Evolutionary conservation across 2,113 vertebrate species (phyloP).

Genomic region (Numida meleagris): DNA sequence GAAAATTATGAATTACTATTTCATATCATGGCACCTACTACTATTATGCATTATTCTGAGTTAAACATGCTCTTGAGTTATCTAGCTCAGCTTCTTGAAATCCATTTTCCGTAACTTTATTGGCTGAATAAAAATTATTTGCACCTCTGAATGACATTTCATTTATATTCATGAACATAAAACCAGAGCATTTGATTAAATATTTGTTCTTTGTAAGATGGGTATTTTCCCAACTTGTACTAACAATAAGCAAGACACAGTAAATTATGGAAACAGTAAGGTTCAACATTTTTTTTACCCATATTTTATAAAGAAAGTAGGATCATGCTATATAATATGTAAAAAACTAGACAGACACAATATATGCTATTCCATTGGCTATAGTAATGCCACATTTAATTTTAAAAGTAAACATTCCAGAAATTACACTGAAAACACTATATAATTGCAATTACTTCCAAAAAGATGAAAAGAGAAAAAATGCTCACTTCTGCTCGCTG

Average conservation of each 20-base stretch:
- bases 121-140: background rate
- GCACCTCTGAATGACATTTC: background rate
- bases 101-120: background rate
- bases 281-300: background rate
- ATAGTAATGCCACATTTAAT: background rate
- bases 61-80: background rate
- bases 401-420: background rate
- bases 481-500: slow-evolving; percentile 92
- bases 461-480: background rate
- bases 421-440: background rate
- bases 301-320: background rate
- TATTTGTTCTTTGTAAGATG: background rate
- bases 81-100: background rate
- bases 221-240: background rate
- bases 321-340: background rate
- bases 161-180: background rate
- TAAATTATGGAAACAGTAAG: background rate
- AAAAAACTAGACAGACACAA: background rate
- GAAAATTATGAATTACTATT: background rate
- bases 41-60: background rate
- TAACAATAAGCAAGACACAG: background rate
- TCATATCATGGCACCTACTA: background rate
- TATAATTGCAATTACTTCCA: background rate
- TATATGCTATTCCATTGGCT: background rate
- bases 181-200: background rate